Percentiles rank a stretch among this genome's conserved stretches.
phyloP scores from a whole-genome alignment of 64 coral and sea anemone species.

The Dendronephthya gigantea region DNA sequence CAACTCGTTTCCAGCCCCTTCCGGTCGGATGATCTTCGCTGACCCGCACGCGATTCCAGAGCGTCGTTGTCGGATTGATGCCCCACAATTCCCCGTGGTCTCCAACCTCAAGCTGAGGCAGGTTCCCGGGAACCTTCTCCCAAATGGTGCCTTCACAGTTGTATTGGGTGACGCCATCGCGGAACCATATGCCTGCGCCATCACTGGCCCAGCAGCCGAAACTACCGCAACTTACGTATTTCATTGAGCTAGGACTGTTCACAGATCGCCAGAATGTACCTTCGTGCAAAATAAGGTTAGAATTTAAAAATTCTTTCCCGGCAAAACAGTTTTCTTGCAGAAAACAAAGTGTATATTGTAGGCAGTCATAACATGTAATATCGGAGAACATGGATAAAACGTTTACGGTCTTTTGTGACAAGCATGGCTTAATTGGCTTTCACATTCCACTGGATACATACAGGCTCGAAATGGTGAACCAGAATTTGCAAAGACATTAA shows the following conservation, averaged over 20 bases:
- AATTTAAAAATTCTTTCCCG: too few relatives aligned
- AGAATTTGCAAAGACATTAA: too few relatives aligned
- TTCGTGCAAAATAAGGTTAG: too few relatives aligned
- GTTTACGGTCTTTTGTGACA: too few relatives aligned
- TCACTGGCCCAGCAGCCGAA: not conserved
- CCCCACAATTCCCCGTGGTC: constrained; percentile 13
- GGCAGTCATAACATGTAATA: too few relatives aligned
- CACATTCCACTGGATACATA: too few relatives aligned
- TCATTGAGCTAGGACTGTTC: not conserved
- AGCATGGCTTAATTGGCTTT: too few relatives aligned
- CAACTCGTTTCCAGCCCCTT: constrained; percentile 12
- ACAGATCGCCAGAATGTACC: not conserved
- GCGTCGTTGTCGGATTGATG: not conserved
- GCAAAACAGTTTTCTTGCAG: too few relatives aligned
- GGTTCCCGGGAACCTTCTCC: not conserved
- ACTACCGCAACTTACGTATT: not conserved
- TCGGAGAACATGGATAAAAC: too few relatives aligned
- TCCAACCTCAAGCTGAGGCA: not conserved
- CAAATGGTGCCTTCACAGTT: not conserved
- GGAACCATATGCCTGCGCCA: not conserved
- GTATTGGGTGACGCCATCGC: not conserved
- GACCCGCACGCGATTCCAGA: not conserved
- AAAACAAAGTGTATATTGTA: too few relatives aligned
- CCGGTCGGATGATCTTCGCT: constrained; percentile 15
- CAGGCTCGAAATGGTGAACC: too few relatives aligned